A percentile compares a stretch with the other conserved stretches of the same genome.
These are phyloP conservation scores for Caradrina kadenii DNA, from an alignment of 2,888 invertebrate species.

Conservation along the genomic window DNA sequence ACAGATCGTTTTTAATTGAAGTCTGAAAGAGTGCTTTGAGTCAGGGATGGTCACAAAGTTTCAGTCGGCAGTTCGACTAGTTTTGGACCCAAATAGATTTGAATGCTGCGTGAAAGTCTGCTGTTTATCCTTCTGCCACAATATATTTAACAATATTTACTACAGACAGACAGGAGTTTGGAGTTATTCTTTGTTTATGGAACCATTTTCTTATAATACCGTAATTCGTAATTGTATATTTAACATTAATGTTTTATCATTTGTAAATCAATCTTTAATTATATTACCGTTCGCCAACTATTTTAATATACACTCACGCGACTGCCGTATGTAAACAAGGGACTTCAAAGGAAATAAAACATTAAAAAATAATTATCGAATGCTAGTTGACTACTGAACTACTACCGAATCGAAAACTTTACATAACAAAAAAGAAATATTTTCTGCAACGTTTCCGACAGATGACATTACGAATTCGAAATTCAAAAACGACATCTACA, in stretches of 20 bases:
- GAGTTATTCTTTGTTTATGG: not conserved
- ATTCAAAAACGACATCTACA: conserved; percentile 45
- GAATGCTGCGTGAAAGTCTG: not conserved
- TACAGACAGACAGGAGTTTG: not conserved
- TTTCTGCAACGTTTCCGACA: conserved; percentile 42
- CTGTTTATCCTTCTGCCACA: not conserved
- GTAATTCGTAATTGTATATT: no score
- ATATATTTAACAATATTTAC: not conserved
- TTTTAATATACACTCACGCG: not conserved
- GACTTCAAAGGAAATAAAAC: conserved; percentile 18
- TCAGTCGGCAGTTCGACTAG: not conserved
- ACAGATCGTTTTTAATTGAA: not conserved
- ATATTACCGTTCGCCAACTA: conserved; percentile 16
- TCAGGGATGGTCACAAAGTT: not conserved
- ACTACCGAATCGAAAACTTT: conserved; percentile 6
- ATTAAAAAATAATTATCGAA: conserved; percentile 26
- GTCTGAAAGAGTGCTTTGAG: not conserved
- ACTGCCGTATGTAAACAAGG: conserved; percentile 5
- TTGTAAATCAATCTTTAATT: no score
- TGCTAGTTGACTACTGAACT: not conserved
- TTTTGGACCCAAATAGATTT: not conserved
- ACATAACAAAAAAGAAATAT: conserved; percentile 19
- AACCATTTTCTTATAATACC: not conserved
- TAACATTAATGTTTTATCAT: no score
- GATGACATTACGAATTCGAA: conserved; percentile 65